phyloP scores from a whole-genome alignment of 2,113 vertebrate genomes.

The Microtus oregoni region DNA sequence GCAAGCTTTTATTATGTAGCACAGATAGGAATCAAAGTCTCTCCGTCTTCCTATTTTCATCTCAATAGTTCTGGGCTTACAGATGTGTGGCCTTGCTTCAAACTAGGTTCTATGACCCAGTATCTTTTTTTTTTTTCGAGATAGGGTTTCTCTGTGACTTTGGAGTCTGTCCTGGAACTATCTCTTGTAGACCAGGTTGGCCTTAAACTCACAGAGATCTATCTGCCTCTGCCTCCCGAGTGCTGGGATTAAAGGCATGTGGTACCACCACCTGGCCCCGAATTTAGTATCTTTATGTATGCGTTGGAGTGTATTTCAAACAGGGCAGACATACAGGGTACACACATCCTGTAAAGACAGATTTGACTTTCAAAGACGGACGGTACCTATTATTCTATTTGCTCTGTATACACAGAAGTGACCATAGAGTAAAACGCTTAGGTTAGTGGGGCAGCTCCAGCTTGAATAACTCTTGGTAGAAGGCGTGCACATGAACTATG shows the following conservation, averaged over 20 bases:
- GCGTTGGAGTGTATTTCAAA: background rate
- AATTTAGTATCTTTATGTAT: slow-evolving; percentile 10
- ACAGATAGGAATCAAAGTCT: background rate
- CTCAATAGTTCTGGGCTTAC: background rate
- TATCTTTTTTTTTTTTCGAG: background rate
- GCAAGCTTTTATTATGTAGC: background rate
- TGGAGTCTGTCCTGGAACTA: too few relatives aligned
- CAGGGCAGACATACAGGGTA: background rate
- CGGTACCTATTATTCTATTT: background rate
- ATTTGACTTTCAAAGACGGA: background rate
- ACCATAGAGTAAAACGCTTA: background rate
- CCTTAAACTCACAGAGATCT: too few relatives aligned
- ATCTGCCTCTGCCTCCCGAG: too few relatives aligned
- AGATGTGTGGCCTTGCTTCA: background rate
- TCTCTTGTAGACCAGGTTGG: too few relatives aligned
- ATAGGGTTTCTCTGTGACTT: too few relatives aligned
- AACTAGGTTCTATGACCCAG: background rate
- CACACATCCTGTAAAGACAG: background rate
- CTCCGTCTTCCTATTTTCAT: background rate
- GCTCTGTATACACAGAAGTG: background rate
- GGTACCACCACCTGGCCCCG: too few relatives aligned
- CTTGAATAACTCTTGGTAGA: background rate
- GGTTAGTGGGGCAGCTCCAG: background rate
- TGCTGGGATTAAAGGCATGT: too few relatives aligned
- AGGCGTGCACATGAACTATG: background rate